Evolutionary conservation across 2,888 invertebrate species (phyloP), one percentile per base, ranked within the genome.

Genomic region (Apamea sordens): DNA sequence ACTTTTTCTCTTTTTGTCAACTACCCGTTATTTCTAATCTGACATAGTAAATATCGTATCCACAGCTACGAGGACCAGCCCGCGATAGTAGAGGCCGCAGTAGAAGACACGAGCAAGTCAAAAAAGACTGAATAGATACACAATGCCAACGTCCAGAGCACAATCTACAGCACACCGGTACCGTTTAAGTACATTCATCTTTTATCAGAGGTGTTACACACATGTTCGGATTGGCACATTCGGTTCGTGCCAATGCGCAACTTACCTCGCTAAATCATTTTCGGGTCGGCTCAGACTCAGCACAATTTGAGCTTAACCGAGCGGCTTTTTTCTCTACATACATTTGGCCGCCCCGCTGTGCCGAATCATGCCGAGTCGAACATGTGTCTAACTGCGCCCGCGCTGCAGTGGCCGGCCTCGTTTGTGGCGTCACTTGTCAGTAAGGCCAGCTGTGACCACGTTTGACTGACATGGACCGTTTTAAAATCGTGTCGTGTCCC

Each of bases 21-120:
- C 32, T 32, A 24, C 64, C 13, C 0, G 13, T 8, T 32, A 47
- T 65, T 56, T 47, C 6, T 36, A 18, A 24, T 36, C 8, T 73
- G 36, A 76, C n/a, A 32, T 28, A 59, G 36, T 41, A 67, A 32
- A 64, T 18, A 15, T 64, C 81, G 15, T 86, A 44, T 83, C 73
- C 56, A 3, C 92, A 96, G 97, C 44, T 97, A 97, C 82, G 97
- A 97, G 87, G 96, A 97, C 90, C 96, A 96, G 79, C 95, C 96
- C 0, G 94, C 94, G 3, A 78, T 94, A 15, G 88, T 89, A 13
- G 93, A 93, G 61, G 79, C 90, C 1, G 85, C 89, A 8, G 89
- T 89, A 7, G 89, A 88, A 7, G 91, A 92, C 73, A 88, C 85
- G 63, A 88, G 90, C 87, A 95, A 94, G 90, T 82, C 93, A 56